Percentiles rank a stretch among this genome's conserved stretches.
Conservation (phyloP, 2,797 vertebrate genomes). For the Sebastes goodei region DNA sequence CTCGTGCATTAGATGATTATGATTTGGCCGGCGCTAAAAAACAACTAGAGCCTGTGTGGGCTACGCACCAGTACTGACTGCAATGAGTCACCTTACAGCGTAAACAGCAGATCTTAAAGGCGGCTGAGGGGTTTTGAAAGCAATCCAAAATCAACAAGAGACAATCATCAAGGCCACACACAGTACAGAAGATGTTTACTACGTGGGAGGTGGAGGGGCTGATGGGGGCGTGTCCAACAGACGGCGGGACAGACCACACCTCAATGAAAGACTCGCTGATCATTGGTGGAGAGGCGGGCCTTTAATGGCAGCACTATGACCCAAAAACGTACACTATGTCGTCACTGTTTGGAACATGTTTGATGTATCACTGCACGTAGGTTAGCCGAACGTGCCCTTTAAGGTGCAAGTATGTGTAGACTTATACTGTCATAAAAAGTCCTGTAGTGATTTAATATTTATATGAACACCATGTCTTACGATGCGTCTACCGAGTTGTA, state of each 20-base stretch:
- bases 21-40: slow-evolving; percentile 50
- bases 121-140: slow-evolving; percentile 54
- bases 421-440: background rate
- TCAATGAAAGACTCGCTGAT: slow-evolving; percentile 30
- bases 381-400: background rate
- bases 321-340: background rate
- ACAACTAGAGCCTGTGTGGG: slow-evolving; percentile 55
- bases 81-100: slow-evolving; percentile 68
- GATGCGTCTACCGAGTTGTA: background rate
- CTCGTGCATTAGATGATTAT: slow-evolving; percentile 44
- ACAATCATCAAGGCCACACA: slow-evolving; percentile 57
- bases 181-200: slow-evolving; percentile 29
- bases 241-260: slow-evolving; percentile 15
- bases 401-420: background rate
- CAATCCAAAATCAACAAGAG: slow-evolving; percentile 62
- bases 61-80: slow-evolving; percentile 61
- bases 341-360: background rate
- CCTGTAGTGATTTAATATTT: background rate
- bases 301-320: background rate
- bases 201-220: slow-evolving; percentile 33
- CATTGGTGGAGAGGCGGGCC: slow-evolving; percentile 5
- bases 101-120: slow-evolving; percentile 64
- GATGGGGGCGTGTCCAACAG: slow-evolving; percentile 39
- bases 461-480: background rate
- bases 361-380: background rate